phyloP scores from a whole-genome alignment of 1,140 invertebrate species.

The Penaeus chinensis region DNA sequence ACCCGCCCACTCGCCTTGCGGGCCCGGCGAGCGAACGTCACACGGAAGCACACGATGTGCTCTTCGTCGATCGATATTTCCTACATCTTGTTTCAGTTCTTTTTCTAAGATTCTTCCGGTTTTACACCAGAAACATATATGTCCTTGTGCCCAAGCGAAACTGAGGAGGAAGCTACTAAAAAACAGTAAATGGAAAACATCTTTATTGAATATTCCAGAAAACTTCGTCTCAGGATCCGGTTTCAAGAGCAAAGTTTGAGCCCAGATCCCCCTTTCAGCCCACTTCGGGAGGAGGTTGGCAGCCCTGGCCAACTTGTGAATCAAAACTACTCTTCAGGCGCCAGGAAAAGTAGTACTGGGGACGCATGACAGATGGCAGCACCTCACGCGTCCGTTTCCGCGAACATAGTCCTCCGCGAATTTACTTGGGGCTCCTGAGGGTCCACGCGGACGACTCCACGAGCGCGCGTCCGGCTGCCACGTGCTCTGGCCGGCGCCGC shows the following conservation, averaged over 20 bases:
- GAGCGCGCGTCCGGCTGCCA: conserved; percentile 21
- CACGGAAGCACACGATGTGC: neutral
- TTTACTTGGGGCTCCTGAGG: conserved; percentile 31
- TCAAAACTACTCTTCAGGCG: conserved; percentile 50
- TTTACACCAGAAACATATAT: too few relatives aligned
- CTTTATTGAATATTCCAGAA: conserved; percentile 30
- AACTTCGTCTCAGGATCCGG: conserved; percentile 44
- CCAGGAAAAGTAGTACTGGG: neutral
- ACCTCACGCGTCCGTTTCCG: conserved; percentile 27
- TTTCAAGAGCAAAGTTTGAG: conserved; percentile 48
- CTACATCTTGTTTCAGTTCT: conserved; percentile 30
- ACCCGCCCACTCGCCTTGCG: conserved; percentile 51
- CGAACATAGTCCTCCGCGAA: neutral
- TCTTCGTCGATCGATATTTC: conserved; percentile 52
- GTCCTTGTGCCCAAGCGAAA: too few relatives aligned
- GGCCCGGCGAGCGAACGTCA: conserved; percentile 48
- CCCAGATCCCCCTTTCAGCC: conserved; percentile 18
- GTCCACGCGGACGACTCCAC: conserved; percentile 25
- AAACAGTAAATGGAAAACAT: neutral
- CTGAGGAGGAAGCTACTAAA: too few relatives aligned
- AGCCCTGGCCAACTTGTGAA: conserved; percentile 56
- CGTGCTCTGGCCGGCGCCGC: conserved; percentile 33
- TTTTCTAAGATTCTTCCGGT: too few relatives aligned
- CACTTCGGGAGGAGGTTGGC: conserved; percentile 35
- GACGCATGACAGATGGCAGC: conserved; percentile 35